Base-by-base conservation (phyloP, 2,888 invertebrate genomes). In the Poecilus cupreus region DNA sequence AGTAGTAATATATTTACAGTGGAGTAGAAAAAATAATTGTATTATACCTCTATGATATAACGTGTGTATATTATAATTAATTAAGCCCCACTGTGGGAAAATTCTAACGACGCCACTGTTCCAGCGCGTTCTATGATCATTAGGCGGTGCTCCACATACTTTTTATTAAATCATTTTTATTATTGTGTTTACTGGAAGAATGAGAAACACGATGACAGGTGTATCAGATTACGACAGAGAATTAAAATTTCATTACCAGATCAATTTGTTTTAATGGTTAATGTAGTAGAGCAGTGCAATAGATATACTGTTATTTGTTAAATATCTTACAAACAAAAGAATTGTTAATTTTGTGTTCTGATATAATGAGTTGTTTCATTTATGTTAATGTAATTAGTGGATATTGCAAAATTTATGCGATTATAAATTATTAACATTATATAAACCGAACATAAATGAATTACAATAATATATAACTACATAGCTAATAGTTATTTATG, bases 121-220 rank as follows among this genome's bases (percentile, higher is more conserved):
- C 4, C 43, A n/a, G 43, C 70, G 18, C 70, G 32, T 46, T 72
- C 43, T 72, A 46, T 11, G 68, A 68, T 72, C 43, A 72, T 72
- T 72, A 72, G 20, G 70, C 70, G 70, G 22, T 72, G 70, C n/a
- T 46, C 70, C 22, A 72, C 43, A 72, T 72, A 22, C 70, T 72
- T 72, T 68, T 72, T 72, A 72, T 72, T 72, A 72, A 72, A 72
- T 72, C 70, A 72, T 72, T 72, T 72, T 72, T 43, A 43, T 43
- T 20, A 72, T 26, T 72, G 22, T 68, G 57, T 51, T 51, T 51
- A 51, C 8, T 43, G 24, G 24, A 57, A 57, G 11, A 43, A 43
- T 13, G 43, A 43, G 22, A 11, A n/a, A 57, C 11, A 13, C 20
- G 57, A 57, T 57, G 57, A 57, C 57, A 57, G 57, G 57, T 57